These are phyloP conservation scores for Amphibalanus amphitrite DNA, from an alignment of 1,140 invertebrate species.

Conservation along the genomic window DNA sequence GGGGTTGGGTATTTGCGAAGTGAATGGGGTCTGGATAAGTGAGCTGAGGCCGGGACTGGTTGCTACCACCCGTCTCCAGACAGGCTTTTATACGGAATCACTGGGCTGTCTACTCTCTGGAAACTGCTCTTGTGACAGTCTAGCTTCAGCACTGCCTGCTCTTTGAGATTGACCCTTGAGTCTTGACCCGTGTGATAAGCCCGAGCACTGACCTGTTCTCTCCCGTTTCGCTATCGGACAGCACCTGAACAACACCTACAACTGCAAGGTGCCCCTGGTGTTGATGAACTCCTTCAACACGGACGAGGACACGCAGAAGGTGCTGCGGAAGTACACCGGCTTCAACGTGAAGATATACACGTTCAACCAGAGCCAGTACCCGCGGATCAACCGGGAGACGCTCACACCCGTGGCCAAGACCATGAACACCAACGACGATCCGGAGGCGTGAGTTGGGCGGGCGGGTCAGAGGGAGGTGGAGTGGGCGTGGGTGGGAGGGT, in stretches of 20 bases:
- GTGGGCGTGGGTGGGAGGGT: not conserved
- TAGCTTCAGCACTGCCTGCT: too few relatives aligned
- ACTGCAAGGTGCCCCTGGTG: constrained; percentile 86
- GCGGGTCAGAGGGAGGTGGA: too few relatives aligned
- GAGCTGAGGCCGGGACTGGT: too few relatives aligned
- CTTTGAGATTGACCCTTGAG: too few relatives aligned
- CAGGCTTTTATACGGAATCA: too few relatives aligned
- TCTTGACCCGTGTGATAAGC: too few relatives aligned
- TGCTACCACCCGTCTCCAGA: too few relatives aligned
- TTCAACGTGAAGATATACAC: constrained; percentile 86
- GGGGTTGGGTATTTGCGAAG: constrained; percentile 1
- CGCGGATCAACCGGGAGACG: constrained; percentile 85
- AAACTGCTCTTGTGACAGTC: too few relatives aligned
- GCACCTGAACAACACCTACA: constrained; percentile 90
- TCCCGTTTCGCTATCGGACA: constrained; percentile 23
- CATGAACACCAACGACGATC: constrained; percentile 47
- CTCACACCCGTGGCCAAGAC: constrained; percentile 74
- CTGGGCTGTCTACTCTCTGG: too few relatives aligned
- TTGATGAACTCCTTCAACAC: constrained; percentile 99
- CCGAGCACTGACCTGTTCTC: not conserved
- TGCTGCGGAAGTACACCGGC: constrained; percentile 84
- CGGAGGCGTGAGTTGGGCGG: constrained; percentile 47
- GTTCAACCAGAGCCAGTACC: constrained; percentile 94
- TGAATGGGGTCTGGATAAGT: too few relatives aligned
- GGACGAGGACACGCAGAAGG: constrained; percentile 90